phyloP scores from a whole-genome alignment of 2,888 invertebrate species.

The Platycheirus rosarum region DNA sequence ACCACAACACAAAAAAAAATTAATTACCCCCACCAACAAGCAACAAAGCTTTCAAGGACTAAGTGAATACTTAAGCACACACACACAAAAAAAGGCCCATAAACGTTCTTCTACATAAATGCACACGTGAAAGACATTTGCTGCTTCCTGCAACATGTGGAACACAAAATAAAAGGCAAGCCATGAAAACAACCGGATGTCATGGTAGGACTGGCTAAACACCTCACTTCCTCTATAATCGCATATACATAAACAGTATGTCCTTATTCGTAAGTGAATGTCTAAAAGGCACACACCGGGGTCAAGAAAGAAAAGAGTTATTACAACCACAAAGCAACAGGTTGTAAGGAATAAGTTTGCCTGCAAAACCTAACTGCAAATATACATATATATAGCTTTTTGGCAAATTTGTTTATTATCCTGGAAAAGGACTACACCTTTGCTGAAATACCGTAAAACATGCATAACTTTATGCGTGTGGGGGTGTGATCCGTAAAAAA shows the following conservation, averaged over 20 bases:
- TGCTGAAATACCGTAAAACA: conserved; percentile 52
- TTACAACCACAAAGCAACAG: conserved; percentile 37
- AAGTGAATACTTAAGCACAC: conserved; percentile 7
- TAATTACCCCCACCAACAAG: conserved; percentile 57
- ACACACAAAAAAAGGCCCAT: not conserved
- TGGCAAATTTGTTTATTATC: not conserved
- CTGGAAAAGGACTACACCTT: not conserved
- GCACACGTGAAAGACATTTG: conserved; percentile 22
- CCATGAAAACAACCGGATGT: conserved; percentile 48
- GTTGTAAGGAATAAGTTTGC: conserved; percentile 27
- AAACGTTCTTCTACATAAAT: not conserved
- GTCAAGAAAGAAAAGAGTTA: conserved; percentile 57
- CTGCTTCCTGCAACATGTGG: not conserved
- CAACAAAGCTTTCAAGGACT: conserved; percentile 50
- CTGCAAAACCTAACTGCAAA: not conserved
- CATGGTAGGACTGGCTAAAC: conserved; percentile 36
- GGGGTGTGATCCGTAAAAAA: conserved; percentile 3
- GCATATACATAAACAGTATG: too few relatives aligned
- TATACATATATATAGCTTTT: not conserved
- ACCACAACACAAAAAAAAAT: conserved; percentile 39
- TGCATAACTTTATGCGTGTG: conserved; percentile 22
- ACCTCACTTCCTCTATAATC: conserved; percentile 13
- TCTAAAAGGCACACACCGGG: conserved; percentile 6
- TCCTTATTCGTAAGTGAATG: not conserved
- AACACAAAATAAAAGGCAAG: conserved; percentile 41